Conservation (phyloP, 2,113 vertebrate species). For the Synodontis membranacea region DNA sequence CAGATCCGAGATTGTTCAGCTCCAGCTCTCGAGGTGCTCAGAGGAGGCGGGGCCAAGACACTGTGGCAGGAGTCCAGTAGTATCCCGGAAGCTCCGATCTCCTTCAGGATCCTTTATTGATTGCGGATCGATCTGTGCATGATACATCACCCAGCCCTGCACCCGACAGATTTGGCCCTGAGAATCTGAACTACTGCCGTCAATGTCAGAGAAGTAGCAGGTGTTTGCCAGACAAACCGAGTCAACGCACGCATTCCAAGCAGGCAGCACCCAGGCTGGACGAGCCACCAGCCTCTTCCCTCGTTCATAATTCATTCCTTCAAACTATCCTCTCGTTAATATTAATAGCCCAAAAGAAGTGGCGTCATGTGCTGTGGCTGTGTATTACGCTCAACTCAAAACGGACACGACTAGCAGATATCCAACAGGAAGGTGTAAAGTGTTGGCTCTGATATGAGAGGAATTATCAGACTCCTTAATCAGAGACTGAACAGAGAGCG, state of each 20-base stretch:
- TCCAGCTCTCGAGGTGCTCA: neutral
- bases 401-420: neutral
- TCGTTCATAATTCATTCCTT: constrained; percentile 46
- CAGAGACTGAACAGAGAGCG: too few species aligned
- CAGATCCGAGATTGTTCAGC: neutral
- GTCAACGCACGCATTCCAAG: constrained; percentile 3
- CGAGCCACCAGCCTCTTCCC: neutral
- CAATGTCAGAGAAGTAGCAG: constrained; percentile 12
- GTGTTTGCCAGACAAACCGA: constrained; percentile 17
- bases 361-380: constrained; percentile 24
- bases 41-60: neutral
- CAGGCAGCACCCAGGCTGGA: neutral
- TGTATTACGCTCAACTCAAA: constrained; percentile 19
- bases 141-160: constrained; percentile 38
- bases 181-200: constrained; percentile 27
- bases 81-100: constrained; percentile 18
- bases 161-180: constrained; percentile 29
- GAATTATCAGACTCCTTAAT: neutral
- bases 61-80: constrained; percentile 10
- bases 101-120: constrained; percentile 33
- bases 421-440: neutral
- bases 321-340: constrained; percentile 42
- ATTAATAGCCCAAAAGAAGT: constrained; percentile 44
- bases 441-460: neutral
- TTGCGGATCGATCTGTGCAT: constrained; percentile 23